phyloP scores from a whole-genome alignment of 2,888 invertebrate species.

The Metellina segmentata region DNA sequence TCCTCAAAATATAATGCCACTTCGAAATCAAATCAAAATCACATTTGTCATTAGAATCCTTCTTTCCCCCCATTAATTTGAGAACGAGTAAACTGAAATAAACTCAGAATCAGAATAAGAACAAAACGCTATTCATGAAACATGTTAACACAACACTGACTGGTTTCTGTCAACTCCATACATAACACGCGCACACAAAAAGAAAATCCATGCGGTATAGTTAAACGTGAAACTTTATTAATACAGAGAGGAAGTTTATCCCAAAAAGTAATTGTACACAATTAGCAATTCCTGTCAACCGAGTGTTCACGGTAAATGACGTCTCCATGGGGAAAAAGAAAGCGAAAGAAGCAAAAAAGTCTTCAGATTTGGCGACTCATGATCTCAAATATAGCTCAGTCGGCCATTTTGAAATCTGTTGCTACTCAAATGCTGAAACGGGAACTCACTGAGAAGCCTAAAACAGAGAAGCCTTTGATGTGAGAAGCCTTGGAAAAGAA shows the following conservation, averaged over 20 bases:
- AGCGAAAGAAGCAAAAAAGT: not conserved
- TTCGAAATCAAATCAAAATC: too few relatives aligned
- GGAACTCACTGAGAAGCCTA: constrained; percentile 65
- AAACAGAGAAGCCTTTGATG: constrained; percentile 72
- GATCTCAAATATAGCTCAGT: constrained; percentile 53
- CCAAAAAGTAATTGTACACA: constrained; percentile 14
- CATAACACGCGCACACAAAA: too few relatives aligned
- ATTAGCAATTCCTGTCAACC: constrained; percentile 65
- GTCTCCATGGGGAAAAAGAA: not conserved
- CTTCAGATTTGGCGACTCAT: constrained; percentile 26
- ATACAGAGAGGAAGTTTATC: not conserved
- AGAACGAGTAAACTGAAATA: too few relatives aligned
- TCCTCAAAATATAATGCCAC: too few relatives aligned
- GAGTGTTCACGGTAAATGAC: not conserved
- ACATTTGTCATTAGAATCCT: too few relatives aligned
- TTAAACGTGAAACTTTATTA: not conserved
- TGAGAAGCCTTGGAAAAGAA: constrained; percentile 63
- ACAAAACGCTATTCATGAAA: too few relatives aligned
- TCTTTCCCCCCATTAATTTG: too few relatives aligned
- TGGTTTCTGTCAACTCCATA: too few relatives aligned
- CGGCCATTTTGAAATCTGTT: constrained; percentile 68
- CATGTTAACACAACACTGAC: too few relatives aligned
- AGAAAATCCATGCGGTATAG: not conserved
- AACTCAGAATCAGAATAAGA: too few relatives aligned
- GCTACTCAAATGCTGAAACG: constrained; percentile 66